phyloP scores from a whole-genome alignment of 2,888 invertebrate species.

The Metopia argyrocephala region DNA sequence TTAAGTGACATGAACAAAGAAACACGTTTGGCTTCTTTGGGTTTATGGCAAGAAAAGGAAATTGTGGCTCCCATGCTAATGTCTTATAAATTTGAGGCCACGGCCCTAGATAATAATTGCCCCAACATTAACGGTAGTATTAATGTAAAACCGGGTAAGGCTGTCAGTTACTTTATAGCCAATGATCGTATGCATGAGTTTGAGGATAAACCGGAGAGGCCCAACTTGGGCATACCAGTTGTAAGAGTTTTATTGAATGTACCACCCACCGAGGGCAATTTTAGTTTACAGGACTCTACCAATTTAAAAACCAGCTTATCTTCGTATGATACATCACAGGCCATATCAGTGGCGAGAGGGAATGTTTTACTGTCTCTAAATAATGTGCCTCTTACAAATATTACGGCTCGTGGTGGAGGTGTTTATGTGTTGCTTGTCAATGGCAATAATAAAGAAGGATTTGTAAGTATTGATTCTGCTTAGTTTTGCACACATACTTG shows the following conservation, averaged over 20 bases:
- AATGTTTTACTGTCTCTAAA: slow-evolving; percentile 66
- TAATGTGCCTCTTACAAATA: slow-evolving; percentile 65
- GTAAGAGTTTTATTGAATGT: slow-evolving; percentile 75
- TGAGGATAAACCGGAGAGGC: slow-evolving; percentile 72
- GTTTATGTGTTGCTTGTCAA: slow-evolving; percentile 81
- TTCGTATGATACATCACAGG: slow-evolving; percentile 66
- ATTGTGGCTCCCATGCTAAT: slow-evolving; percentile 71
- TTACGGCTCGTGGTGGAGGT: slow-evolving; percentile 82
- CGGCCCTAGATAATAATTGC: slow-evolving; percentile 66
- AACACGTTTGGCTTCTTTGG: slow-evolving; percentile 71
- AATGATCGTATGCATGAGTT: slow-evolving; percentile 69
- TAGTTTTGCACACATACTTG: neutral
- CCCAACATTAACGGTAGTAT: slow-evolving; percentile 67
- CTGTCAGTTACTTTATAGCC: slow-evolving; percentile 73
- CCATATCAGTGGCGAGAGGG: slow-evolving; percentile 69
- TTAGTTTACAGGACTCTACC: slow-evolving; percentile 64
- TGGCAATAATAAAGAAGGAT: slow-evolving; percentile 76
- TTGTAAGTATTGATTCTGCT: slow-evolving; percentile 72
- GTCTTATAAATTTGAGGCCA: slow-evolving; percentile 77
- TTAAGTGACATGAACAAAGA: slow-evolving; percentile 23
- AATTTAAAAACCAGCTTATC: slow-evolving; percentile 47
- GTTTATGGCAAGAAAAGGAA: slow-evolving; percentile 79
- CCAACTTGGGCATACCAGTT: slow-evolving; percentile 73
- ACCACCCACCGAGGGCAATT: slow-evolving; percentile 65
- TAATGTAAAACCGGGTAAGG: slow-evolving; percentile 69